A percentile compares a stretch with the other conserved stretches of the same genome.
These are phyloP conservation scores for Octopus sinensis DNA, from an alignment of 1,140 invertebrate genomes.

Conservation along the genomic window DNA sequence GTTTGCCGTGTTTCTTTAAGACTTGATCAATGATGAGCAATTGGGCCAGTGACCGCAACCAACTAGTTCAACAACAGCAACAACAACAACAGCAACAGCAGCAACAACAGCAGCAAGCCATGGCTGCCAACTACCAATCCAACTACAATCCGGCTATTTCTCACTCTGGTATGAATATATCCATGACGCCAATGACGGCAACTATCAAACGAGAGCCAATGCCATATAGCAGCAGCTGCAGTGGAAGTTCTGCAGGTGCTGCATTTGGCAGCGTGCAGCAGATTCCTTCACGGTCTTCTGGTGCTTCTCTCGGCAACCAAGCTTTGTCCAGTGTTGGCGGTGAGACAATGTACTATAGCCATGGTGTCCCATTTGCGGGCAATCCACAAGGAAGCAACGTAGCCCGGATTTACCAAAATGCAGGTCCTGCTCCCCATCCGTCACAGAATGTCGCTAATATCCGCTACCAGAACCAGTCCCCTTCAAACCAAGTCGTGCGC, in stretches of 20 bases:
- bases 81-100: constrained; percentile 4
- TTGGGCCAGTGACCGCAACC: background rate
- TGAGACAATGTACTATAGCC: background rate
- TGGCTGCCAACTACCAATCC: background rate
- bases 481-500: background rate
- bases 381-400: background rate
- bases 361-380: background rate
- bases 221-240: constrained; percentile 1
- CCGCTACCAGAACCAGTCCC: background rate
- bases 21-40: background rate
- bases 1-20: too few relatives aligned
- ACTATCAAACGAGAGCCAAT: background rate
- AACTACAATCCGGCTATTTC: background rate
- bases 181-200: background rate
- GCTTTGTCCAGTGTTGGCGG: background rate
- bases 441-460: background rate
- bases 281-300: background rate
- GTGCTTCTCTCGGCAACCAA: background rate
- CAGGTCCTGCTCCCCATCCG: background rate
- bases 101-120: background rate
- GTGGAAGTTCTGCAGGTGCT: constrained; percentile 1
- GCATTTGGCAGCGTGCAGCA: background rate
- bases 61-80: background rate
- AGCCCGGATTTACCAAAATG: background rate
- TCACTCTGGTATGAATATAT: background rate